Evolutionary conservation across 2,888 invertebrate species (phyloP), one percentile per base, ranked within the genome.

Genomic region (Zaprionus obscuricornis): DNA sequence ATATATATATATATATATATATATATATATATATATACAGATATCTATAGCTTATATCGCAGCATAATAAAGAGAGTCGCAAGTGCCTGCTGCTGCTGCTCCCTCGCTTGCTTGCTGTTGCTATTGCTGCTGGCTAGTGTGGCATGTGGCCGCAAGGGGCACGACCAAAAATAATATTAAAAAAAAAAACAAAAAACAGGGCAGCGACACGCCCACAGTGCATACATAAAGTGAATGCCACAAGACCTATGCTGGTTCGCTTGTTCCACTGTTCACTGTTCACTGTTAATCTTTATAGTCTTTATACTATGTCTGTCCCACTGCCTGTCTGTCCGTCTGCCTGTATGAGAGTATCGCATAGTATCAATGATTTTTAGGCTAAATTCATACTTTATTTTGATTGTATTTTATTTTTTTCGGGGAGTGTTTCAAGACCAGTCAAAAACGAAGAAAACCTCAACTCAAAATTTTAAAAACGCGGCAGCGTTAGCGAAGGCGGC

Each of bases 201-300:
- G 58, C 58, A 51, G 27, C 37, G 74, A 33, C 78, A 77, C 74
- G 74, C 74, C 78, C 63, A 51, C 37, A 54, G 29, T 43, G 16
- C n/a, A 14, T 26, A 26, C 49, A 39, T 29, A 57, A 46, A 73
- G 56, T 62, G 69, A 65, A 66, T 74, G 70, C 54, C 51, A 18
- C 20, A 20, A n/a, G 47, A 37, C 22, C n/a, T 26, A 45, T n/a
- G n/a, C n/a, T n/a, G n/a, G n/a, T n/a, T n/a, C n/a, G n/a, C n/a
- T n/a, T n/a, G n/a, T n/a, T n/a, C n/a, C n/a, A 52, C 43, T 40
- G 60, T n/a, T n/a, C n/a, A n/a, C 60, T 37, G 39, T 34, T 26
- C 29, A 68, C 74, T 69, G 59, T 55, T 72, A 74, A 78, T 66
- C 54, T 31, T 29, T 39, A 64, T 34, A 52, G n/a, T n/a, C n/a